Conservation (phyloP, 1,140 invertebrate species). For the Drosophila asahinai region DNA sequence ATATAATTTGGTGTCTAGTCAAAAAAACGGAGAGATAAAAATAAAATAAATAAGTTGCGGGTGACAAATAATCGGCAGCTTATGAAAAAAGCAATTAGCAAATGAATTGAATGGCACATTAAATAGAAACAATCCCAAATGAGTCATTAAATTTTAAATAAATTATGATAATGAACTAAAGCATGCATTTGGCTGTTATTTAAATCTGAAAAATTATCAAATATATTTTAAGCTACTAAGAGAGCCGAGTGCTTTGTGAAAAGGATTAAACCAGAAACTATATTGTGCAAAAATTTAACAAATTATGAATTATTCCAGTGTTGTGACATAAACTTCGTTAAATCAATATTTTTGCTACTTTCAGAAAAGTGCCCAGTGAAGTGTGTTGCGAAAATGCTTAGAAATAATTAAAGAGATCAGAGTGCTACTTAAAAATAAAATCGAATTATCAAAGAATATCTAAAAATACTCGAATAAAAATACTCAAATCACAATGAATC, state of each 20-base stretch:
- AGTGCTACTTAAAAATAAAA: neutral
- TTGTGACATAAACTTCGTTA: neutral
- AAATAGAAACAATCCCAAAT: neutral
- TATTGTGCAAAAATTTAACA: neutral
- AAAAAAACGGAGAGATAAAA: neutral
- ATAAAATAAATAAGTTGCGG: neutral
- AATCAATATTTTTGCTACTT: conserved; percentile 4
- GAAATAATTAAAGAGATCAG: neutral
- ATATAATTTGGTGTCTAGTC: neutral
- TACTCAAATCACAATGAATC: conserved; percentile 13
- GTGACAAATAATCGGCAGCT: conserved; percentile 5
- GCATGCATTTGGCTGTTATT: too few species aligned
- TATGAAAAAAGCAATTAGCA: conserved; percentile 1
- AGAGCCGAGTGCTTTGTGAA: too few species aligned
- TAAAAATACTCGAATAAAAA: conserved; percentile 15
- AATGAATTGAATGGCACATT: neutral
- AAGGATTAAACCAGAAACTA: neutral
- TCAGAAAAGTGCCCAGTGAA: conserved; percentile 18
- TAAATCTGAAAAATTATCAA: neutral
- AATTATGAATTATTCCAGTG: neutral
- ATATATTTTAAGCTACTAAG: neutral
- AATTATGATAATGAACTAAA: neutral
- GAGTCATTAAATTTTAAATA: neutral
- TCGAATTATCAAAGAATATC: conserved; percentile 2
- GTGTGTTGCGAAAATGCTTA: neutral